Percentiles rank a stretch among this genome's conserved stretches.
phyloP scores from a whole-genome alignment of 2,888 invertebrate genomes.

The Drosophila mimica region DNA sequence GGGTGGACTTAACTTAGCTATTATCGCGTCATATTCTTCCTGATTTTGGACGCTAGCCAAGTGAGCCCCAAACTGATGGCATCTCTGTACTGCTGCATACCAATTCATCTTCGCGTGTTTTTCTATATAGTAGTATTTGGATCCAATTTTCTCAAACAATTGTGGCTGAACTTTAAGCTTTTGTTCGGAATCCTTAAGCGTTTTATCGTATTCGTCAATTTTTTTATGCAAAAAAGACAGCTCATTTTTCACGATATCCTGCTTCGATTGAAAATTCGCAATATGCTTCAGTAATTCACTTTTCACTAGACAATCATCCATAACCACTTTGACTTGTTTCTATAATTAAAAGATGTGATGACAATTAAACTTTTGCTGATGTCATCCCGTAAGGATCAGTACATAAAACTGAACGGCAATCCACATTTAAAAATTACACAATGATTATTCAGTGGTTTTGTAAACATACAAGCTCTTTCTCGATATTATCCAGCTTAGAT shows the following conservation, averaged over 20 bases:
- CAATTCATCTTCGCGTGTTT: background rate
- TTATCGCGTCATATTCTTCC: background rate
- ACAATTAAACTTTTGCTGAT: background rate
- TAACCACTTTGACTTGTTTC: background rate
- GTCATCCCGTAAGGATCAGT: too few relatives aligned
- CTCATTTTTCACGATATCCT: background rate
- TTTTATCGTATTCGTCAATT: background rate
- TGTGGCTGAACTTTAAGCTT: background rate
- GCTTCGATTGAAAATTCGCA: background rate
- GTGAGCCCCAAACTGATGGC: background rate
- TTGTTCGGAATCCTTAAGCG: background rate
- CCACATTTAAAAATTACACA: too few relatives aligned
- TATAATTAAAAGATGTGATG: background rate
- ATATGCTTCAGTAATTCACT: background rate
- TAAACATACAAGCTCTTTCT: background rate
- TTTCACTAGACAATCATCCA: background rate
- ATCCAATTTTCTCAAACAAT: background rate
- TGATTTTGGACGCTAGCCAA: background rate
- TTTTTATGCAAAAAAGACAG: background rate
- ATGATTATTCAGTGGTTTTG: background rate
- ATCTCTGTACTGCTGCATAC: slow-evolving; percentile 5
- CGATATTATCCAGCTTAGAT: background rate
- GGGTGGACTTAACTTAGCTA: background rate
- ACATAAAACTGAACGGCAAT: too few relatives aligned
- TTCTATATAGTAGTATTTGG: slow-evolving; percentile 11